Base-by-base conservation (phyloP, 2,797 vertebrate genomes). In the Alca torda region DNA sequence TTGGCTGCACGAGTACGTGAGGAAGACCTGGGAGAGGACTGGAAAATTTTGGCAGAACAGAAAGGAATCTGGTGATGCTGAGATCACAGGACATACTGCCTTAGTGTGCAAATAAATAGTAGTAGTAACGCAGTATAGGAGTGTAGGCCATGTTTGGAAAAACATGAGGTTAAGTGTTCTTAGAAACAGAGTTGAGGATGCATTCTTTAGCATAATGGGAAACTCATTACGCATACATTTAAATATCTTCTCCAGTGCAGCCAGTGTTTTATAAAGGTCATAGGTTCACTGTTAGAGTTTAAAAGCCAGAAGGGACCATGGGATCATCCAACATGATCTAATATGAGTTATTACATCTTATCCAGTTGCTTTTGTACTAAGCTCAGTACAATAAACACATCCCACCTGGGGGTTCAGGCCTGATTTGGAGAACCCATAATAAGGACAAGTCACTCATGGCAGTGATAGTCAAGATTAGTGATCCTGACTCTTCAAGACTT, bases 161-260 rank as follows among this genome's bases (percentile, higher is more conserved):
- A 94, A 92, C 84, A 46, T 7, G 53, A 87, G 24, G 48, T 81
- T 89, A 76, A 77, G 43, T 81, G 39, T 63, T 93, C 26, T 60
- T 87, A 83, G 83, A 95, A 95, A 67, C 74, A 76, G 83, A 91
- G 16, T 30, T 84, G 83, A 89, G 83, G 74, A 75, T 54, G 15
- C 65, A 50, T 85, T 39, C 54, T 57, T 92, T 61, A 89, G 82
- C 57, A 51, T 86, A 86, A 86, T 68, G 79, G 75, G 3, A 89
- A 95, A 92, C 73, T 94, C 89, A 92, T 91, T 89, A 67, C 3
- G 1, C 37, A 53, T 81, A 72, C 37, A 78, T 94, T 85, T 89
- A 83, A 92, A 65, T 78, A 78, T 75, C 54, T 87, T 81, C 56
- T 82, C n/a, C 82, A 85, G 75, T 43, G 54, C 79, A 89, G 57